Evolutionary conservation across 2,888 invertebrate species (phyloP).

Genomic region (Drosophila multiciliata): DNA sequence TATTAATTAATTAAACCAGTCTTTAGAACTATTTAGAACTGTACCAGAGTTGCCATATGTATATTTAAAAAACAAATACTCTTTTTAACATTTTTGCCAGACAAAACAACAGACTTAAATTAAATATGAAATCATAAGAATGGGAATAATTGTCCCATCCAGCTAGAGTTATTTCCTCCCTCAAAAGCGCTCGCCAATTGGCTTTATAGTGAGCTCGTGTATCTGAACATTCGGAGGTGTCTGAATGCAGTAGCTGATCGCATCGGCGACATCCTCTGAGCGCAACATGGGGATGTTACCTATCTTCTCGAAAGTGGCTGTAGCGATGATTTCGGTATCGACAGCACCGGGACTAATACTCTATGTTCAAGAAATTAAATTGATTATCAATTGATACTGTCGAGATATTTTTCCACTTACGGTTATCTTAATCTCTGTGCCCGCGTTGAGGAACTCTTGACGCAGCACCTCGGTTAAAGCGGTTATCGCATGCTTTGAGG

Average conservation of each 20-base stretch:
- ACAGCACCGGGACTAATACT: constrained; percentile 82
- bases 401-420: constrained; percentile 50
- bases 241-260: constrained; percentile 73
- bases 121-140: not conserved
- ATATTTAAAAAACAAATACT: not conserved
- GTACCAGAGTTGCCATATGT: not conserved
- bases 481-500: constrained; percentile 83
- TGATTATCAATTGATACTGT: not conserved
- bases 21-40: not conserved
- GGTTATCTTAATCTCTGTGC: constrained; percentile 78
- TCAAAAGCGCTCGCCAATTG: constrained; percentile 63
- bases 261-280: constrained; percentile 78
- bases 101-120: not conserved
- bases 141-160: not conserved
- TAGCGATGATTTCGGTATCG: constrained; percentile 73
- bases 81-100: not conserved
- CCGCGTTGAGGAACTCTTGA: constrained; percentile 76
- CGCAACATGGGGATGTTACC: constrained; percentile 40
- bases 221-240: constrained; percentile 81
- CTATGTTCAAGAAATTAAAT: constrained; percentile 37
- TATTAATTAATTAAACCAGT: not conserved
- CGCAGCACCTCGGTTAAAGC: constrained; percentile 82
- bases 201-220: constrained; percentile 76
- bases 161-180: not conserved
- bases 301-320: rapidly evolving